Conservation (phyloP, 2,113 vertebrate genomes). For the Centropus bengalensis region DNA sequence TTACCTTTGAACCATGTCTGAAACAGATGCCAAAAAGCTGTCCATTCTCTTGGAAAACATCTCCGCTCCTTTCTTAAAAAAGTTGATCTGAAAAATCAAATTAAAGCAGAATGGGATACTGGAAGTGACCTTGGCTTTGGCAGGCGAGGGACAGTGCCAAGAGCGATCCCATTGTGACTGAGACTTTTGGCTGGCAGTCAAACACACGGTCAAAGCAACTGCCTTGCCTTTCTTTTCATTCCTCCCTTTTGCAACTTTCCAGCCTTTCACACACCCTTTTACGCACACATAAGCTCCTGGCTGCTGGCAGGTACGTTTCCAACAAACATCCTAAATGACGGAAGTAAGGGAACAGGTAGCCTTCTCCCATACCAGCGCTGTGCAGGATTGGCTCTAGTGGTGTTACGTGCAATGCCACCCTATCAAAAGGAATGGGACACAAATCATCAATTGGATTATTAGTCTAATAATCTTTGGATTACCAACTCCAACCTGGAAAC, state of each 20-base stretch:
- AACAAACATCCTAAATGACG: not conserved
- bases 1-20: constrained; percentile 91
- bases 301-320: not conserved
- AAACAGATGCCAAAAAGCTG: constrained; percentile 86
- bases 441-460: not conserved
- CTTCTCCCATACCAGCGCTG: not conserved
- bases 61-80: constrained; percentile 94
- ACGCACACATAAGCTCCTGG: not conserved
- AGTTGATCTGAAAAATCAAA: constrained; percentile 84
- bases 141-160: not conserved
- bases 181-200: fast-evolving
- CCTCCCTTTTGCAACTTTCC: not conserved
- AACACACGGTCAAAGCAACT: not conserved
- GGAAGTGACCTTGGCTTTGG: not conserved
- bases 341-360: not conserved
- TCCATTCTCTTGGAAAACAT: constrained; percentile 93
- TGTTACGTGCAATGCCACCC: not conserved
- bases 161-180: not conserved
- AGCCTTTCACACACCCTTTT: not conserved
- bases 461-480: not conserved
- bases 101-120: not conserved
- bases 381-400: not conserved
- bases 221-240: not conserved
- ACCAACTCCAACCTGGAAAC: not conserved
- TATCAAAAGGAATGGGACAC: not conserved